phyloP scores from a whole-genome alignment of 2,797 vertebrate species.

The Forpus xanthops region DNA sequence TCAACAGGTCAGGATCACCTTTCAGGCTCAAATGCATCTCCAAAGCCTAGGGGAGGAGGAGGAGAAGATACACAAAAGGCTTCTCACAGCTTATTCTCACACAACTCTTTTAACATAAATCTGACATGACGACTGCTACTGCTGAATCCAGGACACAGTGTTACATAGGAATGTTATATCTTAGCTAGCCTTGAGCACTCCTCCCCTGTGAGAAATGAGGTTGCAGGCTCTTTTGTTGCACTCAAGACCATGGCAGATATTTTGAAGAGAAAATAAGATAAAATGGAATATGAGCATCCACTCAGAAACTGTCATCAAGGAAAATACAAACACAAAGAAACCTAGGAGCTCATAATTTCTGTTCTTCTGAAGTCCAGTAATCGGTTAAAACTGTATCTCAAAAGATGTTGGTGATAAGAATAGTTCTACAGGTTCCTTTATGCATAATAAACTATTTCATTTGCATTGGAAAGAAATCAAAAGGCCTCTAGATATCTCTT shows the following conservation, averaged over 20 bases:
- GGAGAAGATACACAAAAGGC: background rate
- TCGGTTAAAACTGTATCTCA: background rate
- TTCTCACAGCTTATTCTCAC: background rate
- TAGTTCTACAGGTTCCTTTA: background rate
- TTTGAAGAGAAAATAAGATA: background rate
- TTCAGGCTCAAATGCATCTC: background rate
- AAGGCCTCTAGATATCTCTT: background rate
- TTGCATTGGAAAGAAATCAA: background rate
- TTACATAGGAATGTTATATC: background rate
- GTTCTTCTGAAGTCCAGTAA: background rate
- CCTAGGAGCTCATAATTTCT: background rate
- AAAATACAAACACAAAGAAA: background rate
- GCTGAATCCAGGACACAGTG: too few species aligned
- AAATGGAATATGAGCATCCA: background rate
- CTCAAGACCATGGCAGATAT: background rate
- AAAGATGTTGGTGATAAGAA: background rate
- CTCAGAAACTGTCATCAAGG: background rate
- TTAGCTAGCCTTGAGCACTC: background rate
- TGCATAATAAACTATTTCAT: background rate
- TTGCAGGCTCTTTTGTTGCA: background rate
- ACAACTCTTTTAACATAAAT: background rate
- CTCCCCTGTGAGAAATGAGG: background rate
- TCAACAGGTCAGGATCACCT: background rate
- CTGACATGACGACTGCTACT: too few species aligned
- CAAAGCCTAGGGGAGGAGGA: accelerated